Evolutionary conservation across 2,888 invertebrate genomes (phyloP).

Genomic region (Danaus chrysippus): DNA sequence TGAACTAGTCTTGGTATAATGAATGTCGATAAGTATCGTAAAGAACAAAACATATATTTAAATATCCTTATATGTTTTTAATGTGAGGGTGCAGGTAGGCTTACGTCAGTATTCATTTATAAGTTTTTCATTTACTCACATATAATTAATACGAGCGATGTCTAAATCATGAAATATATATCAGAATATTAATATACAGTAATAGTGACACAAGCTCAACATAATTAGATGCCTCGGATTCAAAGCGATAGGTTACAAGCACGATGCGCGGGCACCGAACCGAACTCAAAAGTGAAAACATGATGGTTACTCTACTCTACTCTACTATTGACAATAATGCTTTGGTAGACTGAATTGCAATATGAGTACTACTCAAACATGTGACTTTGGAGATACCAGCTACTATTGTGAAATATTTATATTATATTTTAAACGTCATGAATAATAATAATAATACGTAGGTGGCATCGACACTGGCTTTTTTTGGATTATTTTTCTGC

Average conservation of each 20-base stretch:
- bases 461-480: too few species aligned
- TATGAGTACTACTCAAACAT: too few species aligned
- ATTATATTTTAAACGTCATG: too few species aligned
- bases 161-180: conserved; percentile 1
- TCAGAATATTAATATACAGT: neutral
- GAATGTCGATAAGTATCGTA: too few species aligned
- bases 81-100: conserved; percentile 6
- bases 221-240: conserved; percentile 4
- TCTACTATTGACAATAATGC: conserved; percentile 9
- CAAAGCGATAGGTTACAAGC: conserved; percentile 12
- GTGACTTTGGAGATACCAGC: too few species aligned
- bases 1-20: too few species aligned
- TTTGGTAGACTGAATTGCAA: conserved; percentile 2
- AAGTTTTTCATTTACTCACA: neutral
- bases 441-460: too few species aligned
- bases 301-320: conserved; percentile 12
- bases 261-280: conserved; percentile 11
- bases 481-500: too few species aligned
- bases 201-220: conserved; percentile 1
- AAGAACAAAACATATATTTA: too few species aligned
- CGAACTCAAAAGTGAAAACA: neutral
- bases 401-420: too few species aligned
- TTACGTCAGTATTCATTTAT: conserved; percentile 9
- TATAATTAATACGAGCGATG: neutral
- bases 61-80: too few species aligned